phyloP scores from a whole-genome alignment of 2,888 invertebrate genomes.

The Crocallis elinguaria region DNA sequence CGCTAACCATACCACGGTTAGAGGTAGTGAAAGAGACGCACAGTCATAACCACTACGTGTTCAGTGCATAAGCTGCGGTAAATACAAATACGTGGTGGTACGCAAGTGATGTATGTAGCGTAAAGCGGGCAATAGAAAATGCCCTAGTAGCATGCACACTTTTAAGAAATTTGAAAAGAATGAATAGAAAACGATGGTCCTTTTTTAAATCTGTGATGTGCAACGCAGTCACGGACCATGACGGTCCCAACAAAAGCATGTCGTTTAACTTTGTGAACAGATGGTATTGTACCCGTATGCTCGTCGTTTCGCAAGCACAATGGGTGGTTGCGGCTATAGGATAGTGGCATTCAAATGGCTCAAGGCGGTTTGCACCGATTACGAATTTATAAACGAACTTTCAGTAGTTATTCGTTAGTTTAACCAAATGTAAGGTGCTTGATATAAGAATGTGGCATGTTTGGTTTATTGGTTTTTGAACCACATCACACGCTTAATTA shows the following conservation, averaged over 20 bases:
- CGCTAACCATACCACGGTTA: too few species aligned
- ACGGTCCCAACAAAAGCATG: not conserved
- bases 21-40: too few species aligned
- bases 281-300: not conserved
- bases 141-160: too few species aligned
- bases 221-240: not conserved
- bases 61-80: too few species aligned
- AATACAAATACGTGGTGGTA: too few species aligned
- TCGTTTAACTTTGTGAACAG: constrained; percentile 2
- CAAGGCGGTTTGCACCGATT: constrained; percentile 31
- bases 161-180: too few species aligned
- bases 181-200: not conserved
- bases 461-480: not conserved
- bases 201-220: not conserved
- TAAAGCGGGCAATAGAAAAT: too few species aligned
- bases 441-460: not conserved
- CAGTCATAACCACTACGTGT: too few species aligned
- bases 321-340: constrained; percentile 5
- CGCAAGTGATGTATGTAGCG: too few species aligned
- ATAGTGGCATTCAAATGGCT: constrained; percentile 25
- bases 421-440: constrained; percentile 1
- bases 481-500: too few species aligned
- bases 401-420: constrained; percentile 32
- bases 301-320: constrained; percentile 6
- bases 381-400: constrained; percentile 30